Percentiles rank a stretch among this genome's conserved stretches.
These are phyloP conservation scores for Motacilla tschutschensis DNA, from an alignment of 2,113 vertebrate species.

Conservation along the genomic window DNA sequence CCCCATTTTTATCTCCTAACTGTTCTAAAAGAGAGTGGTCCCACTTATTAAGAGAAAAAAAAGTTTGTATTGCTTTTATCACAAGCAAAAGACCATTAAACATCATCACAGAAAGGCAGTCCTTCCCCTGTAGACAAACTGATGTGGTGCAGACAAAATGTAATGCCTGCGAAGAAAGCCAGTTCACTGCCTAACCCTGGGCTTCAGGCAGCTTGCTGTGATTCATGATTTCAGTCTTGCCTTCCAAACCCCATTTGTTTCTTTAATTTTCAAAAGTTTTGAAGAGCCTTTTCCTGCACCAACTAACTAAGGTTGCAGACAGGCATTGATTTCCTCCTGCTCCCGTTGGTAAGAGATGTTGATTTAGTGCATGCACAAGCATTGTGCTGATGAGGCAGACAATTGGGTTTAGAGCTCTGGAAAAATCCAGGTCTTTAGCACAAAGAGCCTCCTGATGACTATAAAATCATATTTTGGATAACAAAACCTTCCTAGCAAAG, in stretches of 20 bases:
- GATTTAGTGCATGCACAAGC: background rate
- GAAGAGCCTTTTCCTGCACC: background rate
- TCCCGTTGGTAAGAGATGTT: background rate
- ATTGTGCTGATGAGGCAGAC: background rate
- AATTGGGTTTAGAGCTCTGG: background rate
- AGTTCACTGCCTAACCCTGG: background rate
- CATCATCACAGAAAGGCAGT: background rate
- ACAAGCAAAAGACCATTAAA: background rate
- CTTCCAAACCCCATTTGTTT: background rate
- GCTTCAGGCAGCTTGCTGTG: background rate
- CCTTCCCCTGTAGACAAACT: background rate
- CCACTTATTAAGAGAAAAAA: background rate
- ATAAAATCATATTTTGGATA: conserved; percentile 11
- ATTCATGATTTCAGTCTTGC: background rate
- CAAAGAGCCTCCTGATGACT: background rate
- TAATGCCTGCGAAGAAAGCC: background rate
- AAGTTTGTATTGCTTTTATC: background rate
- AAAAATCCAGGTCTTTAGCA: background rate
- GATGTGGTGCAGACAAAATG: background rate
- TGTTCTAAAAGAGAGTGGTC: background rate
- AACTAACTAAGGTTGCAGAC: background rate
- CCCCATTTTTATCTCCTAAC: background rate
- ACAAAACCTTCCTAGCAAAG: background rate
- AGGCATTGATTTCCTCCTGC: background rate
- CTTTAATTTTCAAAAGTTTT: background rate